Conservation (phyloP, 2,888 invertebrate species). For the Encarsia formosa region DNA sequence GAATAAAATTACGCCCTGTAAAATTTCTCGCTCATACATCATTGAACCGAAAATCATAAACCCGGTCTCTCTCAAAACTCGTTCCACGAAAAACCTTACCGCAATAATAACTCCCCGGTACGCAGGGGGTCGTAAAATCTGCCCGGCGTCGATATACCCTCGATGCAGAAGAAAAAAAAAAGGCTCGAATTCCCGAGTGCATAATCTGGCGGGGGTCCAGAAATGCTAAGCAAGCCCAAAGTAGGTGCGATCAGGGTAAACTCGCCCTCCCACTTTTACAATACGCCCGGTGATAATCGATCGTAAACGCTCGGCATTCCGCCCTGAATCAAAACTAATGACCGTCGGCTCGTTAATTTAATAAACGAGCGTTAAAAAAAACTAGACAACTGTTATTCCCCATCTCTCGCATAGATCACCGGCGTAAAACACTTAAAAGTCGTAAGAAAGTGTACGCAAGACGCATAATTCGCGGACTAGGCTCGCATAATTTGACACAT, state of each 20-base stretch:
- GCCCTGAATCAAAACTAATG: conserved; percentile 31
- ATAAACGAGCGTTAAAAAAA: not conserved
- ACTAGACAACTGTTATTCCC: conserved; percentile 14
- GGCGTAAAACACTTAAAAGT: not conserved
- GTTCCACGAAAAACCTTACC: too few species aligned
- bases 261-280: conserved; percentile 43
- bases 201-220: conserved; percentile 17
- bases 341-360: conserved; percentile 26
- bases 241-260: conserved; percentile 39
- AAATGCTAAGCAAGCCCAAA: conserved; percentile 30
- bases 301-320: conserved; percentile 41
- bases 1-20: too few species aligned
- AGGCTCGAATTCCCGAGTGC: too few species aligned
- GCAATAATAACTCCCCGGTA: too few species aligned
- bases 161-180: too few species aligned
- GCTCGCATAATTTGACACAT: not conserved
- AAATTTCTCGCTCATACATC: too few species aligned
- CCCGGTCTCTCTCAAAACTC: too few species aligned
- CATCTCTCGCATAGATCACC: not conserved
- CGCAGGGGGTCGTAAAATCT: too few species aligned
- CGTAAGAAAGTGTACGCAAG: not conserved
- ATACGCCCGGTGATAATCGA: conserved; percentile 44
- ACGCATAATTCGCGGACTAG: not conserved
- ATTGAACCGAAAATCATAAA: too few species aligned
- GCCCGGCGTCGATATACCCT: too few species aligned